Conservation (phyloP, 1,140 invertebrate genomes). For the Globodera rostochiensis region DNA sequence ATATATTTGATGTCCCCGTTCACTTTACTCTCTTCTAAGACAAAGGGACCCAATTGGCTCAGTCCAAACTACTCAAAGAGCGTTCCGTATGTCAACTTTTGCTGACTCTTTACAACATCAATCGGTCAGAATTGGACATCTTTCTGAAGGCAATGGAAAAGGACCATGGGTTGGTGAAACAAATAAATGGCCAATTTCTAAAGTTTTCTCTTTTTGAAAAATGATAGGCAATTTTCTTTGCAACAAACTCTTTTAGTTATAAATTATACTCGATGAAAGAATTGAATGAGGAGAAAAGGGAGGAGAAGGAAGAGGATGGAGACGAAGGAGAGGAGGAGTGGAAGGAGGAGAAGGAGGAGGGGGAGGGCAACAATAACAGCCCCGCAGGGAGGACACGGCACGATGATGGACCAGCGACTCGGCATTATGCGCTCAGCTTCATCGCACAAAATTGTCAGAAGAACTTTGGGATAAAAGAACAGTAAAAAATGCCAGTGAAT, state of each 20-base stretch:
- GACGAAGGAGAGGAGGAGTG: not conserved
- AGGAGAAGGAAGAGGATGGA: not conserved
- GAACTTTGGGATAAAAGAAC: conserved; percentile 15
- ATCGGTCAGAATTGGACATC: not conserved
- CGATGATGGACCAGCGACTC: not conserved
- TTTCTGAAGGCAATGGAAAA: not conserved
- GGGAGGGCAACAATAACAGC: not conserved
- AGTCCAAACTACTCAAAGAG: not conserved
- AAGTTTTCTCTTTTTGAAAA: not conserved
- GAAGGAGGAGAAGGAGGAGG: conserved; percentile 3
- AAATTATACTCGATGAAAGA: conserved; percentile 3
- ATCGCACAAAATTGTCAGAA: not conserved
- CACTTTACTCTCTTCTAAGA: not conserved
- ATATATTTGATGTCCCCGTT: no score
- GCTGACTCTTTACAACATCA: conserved; percentile 13
- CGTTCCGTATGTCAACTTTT: conserved; percentile 30
- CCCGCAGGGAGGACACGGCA: not conserved
- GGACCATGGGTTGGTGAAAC: not conserved
- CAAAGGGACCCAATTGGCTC: not conserved
- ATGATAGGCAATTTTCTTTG: not conserved
- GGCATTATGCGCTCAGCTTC: conserved; percentile 4
- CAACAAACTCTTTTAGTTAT: not conserved
- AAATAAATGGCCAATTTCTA: not conserved
- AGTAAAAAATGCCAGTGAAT: not conserved
- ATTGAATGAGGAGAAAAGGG: not conserved